Evolutionary conservation across 2,113 vertebrate genomes (phyloP).

Genomic region (Bos taurus): DNA sequence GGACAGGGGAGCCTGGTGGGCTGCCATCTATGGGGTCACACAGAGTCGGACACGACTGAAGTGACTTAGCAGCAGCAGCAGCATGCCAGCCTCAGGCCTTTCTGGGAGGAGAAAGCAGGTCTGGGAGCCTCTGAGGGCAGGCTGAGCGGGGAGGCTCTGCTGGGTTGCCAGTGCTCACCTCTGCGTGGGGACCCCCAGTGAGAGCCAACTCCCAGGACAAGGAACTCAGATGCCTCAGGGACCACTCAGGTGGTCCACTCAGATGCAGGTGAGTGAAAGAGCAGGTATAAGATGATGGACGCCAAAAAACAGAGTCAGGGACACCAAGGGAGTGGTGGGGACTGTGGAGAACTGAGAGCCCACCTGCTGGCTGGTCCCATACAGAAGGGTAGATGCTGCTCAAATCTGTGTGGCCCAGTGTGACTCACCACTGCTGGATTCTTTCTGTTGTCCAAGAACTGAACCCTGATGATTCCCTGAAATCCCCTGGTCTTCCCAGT

Average conservation of each 20-base stretch:
- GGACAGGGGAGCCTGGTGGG: too few relatives aligned
- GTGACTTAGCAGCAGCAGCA: too few relatives aligned
- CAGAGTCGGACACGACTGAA: too few relatives aligned
- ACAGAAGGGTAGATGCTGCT: fast-evolving
- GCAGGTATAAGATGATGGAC: fast-evolving
- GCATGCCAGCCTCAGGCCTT: background rate
- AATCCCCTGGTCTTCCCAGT: background rate
- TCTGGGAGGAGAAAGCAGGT: background rate
- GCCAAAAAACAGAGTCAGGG: background rate
- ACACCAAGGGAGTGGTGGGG: background rate
- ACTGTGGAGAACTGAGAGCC: background rate
- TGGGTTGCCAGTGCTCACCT: fast-evolving
- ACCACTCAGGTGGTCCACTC: background rate
- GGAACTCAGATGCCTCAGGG: fast-evolving
- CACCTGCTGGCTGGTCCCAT: fast-evolving
- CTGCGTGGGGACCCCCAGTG: fast-evolving
- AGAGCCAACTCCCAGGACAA: background rate
- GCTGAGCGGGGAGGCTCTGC: background rate
- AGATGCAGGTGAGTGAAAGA: background rate
- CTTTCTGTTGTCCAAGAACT: background rate
- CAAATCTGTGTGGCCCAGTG: fast-evolving
- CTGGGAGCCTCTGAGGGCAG: background rate
- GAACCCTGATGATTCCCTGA: background rate
- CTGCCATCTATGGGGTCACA: too few relatives aligned
- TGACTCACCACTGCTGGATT: too few relatives aligned